Conservation (phyloP, 2,888 invertebrate species). For the Eristalis arbustorum region DNA sequence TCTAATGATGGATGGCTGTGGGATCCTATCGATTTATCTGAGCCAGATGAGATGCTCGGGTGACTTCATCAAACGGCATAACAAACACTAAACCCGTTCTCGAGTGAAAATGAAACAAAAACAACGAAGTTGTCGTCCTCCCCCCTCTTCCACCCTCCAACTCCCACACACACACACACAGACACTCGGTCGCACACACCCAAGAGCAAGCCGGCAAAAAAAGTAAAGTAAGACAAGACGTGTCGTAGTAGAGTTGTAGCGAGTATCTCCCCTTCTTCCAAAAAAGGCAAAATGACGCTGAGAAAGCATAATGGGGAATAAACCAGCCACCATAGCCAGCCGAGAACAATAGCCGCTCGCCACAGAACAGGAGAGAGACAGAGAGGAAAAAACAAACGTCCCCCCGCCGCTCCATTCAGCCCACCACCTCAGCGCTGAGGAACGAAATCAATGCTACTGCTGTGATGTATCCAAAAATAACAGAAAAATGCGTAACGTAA, state of each 20-base stretch:
- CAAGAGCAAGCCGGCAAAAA: background rate
- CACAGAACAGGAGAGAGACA: background rate
- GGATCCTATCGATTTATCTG: background rate
- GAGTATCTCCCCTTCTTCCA: background rate
- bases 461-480: constrained; percentile 40
- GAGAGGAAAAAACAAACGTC: constrained; percentile 24
- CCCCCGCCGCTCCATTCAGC: background rate
- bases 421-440: background rate
- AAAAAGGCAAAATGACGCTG: constrained; percentile 18
- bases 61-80: background rate
- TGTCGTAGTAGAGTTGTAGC: background rate
- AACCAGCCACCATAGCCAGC: background rate
- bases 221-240: background rate
- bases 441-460: background rate
- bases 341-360: background rate
- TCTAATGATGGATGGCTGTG: background rate
- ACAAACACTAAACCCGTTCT: background rate
- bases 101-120: too few species aligned
- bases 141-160: background rate
- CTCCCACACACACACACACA: background rate
- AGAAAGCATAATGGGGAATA: constrained; percentile 13
- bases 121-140: background rate
- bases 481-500: constrained; percentile 38
- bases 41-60: background rate
- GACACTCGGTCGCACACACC: background rate